phyloP scores from a whole-genome alignment of 2,888 invertebrate genomes.

The Tipula confusa region DNA sequence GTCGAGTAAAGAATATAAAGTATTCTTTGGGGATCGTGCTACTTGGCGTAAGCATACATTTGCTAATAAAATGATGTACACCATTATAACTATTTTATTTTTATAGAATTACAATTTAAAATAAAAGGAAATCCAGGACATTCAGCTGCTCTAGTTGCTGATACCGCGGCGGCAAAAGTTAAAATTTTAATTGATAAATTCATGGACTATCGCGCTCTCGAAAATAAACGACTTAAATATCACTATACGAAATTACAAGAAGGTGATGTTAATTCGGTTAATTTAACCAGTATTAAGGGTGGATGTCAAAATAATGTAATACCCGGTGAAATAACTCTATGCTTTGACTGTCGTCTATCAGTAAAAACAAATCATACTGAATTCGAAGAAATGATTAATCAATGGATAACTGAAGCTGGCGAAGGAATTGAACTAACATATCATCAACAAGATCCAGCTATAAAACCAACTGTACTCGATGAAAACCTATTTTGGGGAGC shows the following conservation, averaged over 20 bases:
- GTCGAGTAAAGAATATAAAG: slow-evolving; percentile 58
- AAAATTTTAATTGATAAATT: slow-evolving; percentile 60
- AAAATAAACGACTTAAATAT: slow-evolving; percentile 54
- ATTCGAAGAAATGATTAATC: slow-evolving; percentile 52
- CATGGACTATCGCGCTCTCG: slow-evolving; percentile 58
- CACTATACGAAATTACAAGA: slow-evolving; percentile 41
- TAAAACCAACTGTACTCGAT: slow-evolving; percentile 60
- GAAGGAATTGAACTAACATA: slow-evolving; percentile 63
- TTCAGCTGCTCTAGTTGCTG: no score
- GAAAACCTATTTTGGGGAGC: slow-evolving; percentile 66
- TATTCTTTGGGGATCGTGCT: slow-evolving; percentile 62
- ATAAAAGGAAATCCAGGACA: slow-evolving; percentile 73
- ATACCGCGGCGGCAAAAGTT: slow-evolving; percentile 71
- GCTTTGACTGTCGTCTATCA: slow-evolving; percentile 52
- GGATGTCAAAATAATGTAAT: slow-evolving; percentile 80
- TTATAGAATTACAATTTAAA: slow-evolving; percentile 56
- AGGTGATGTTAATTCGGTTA: slow-evolving; percentile 72
- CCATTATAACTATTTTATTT: no score
- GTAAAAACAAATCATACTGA: background rate
- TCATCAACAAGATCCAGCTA: slow-evolving; percentile 58
- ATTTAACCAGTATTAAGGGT: slow-evolving; percentile 65
- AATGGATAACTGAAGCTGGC: slow-evolving; percentile 69
- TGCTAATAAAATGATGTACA: no score
- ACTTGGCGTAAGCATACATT: slow-evolving; percentile 65
- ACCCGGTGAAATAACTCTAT: slow-evolving; percentile 63